These are phyloP conservation scores for Styela clava DNA, from an alignment of 23 tunicate species.

Conservation along the genomic window DNA sequence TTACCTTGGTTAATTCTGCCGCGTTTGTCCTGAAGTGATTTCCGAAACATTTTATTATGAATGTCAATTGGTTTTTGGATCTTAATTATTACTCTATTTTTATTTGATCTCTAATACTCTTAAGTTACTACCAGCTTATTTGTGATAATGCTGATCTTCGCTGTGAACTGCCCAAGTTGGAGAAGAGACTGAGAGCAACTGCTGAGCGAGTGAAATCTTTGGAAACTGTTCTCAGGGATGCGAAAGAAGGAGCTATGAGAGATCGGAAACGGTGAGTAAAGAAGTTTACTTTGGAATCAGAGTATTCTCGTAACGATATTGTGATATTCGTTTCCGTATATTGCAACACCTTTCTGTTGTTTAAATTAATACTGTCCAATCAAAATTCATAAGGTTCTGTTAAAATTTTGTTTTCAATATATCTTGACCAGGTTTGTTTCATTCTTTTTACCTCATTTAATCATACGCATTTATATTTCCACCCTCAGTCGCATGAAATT, in stretches of 20 bases:
- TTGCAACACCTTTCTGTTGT: no score
- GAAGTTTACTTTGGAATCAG: no score
- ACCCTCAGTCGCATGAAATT: background rate
- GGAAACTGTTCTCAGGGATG: constrained; percentile 89
- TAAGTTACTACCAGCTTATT: constrained; percentile 82
- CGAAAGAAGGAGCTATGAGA: constrained; percentile 90
- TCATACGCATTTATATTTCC: background rate
- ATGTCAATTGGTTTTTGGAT: no score
- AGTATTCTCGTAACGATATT: no score
- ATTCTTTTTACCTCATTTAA: background rate
- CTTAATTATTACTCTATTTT: no score
- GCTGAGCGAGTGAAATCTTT: constrained; percentile 96
- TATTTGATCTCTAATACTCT: no score
- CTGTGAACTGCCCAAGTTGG: constrained; percentile 99
- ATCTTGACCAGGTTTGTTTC: background rate
- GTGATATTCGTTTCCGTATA: no score
- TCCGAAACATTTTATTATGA: no score
- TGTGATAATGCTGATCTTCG: constrained; percentile 99
- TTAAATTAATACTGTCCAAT: no score
- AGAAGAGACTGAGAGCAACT: constrained; percentile 97
- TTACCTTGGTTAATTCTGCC: no score
- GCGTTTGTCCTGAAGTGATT: no score
- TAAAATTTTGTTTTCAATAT: background rate
- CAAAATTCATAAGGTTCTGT: no score
- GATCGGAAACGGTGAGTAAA: constrained; percentile 67